phyloP scores from a whole-genome alignment of 2,888 invertebrate genomes.

The Erebia aethiops region DNA sequence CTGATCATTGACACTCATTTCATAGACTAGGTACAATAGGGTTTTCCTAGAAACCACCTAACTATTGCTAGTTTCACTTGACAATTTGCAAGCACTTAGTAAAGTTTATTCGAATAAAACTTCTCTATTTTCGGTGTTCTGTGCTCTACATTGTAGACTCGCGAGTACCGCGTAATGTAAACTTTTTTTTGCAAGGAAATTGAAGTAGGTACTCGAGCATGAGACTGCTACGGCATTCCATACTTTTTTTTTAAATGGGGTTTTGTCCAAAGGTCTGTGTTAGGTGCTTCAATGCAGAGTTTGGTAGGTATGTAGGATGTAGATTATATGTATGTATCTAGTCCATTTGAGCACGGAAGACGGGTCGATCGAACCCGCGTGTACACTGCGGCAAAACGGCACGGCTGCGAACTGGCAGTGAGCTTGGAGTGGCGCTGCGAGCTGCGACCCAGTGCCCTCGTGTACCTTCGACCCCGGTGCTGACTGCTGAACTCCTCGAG shows the following conservation, averaged over 20 bases:
- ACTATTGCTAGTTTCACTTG: no score
- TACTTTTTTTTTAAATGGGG: not conserved
- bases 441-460: slow-evolving; percentile 48
- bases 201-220: not conserved
- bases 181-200: not conserved
- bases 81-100: no score
- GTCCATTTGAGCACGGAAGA: slow-evolving; percentile 49
- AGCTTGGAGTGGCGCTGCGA: slow-evolving; percentile 30
- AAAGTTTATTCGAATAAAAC: no score
- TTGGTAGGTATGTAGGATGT: slow-evolving; percentile 1
- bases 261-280: no score
- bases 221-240: not conserved
- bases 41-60: no score
- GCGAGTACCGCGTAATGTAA: no score
- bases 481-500: slow-evolving; percentile 31
- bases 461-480: not conserved
- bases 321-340: slow-evolving; percentile 47
- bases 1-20: not conserved
- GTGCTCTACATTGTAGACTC: no score
- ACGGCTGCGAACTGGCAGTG: slow-evolving; percentile 35
- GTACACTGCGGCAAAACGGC: slow-evolving; percentile 72
- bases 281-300: not conserved
- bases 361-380: slow-evolving; percentile 71
- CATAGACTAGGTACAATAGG: not conserved
- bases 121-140: no score